Conservation (phyloP, 2,113 vertebrate genomes). For the Copsychus sechellarum region DNA sequence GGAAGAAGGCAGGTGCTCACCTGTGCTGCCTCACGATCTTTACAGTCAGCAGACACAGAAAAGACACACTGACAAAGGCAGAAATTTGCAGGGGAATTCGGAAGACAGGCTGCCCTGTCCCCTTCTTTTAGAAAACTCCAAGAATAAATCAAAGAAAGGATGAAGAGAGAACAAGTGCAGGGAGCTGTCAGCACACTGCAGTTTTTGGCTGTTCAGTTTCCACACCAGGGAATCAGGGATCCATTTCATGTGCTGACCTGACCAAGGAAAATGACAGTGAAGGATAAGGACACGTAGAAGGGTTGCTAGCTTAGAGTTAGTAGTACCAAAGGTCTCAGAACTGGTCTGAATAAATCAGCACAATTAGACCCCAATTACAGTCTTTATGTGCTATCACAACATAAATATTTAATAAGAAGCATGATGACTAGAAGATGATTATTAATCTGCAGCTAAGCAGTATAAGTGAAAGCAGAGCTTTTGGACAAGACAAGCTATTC, state of each 20-base stretch:
- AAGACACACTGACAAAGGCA: not conserved
- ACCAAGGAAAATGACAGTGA: slow-evolving; percentile 1
- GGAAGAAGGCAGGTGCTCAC: slow-evolving; percentile 17
- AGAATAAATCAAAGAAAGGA: slow-evolving; percentile 45
- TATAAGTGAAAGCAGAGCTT: not conserved
- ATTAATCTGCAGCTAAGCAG: slow-evolving; percentile 33
- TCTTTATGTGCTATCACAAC: not conserved
- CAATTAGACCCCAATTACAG: slow-evolving; percentile 24
- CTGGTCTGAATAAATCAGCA: slow-evolving; percentile 44
- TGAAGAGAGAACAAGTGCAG: not conserved
- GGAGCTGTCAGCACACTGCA: not conserved
- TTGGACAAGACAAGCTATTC: not conserved
- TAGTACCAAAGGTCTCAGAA: not conserved
- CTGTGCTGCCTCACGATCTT: not conserved
- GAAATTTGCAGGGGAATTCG: slow-evolving; percentile 1
- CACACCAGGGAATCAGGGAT: slow-evolving; percentile 10
- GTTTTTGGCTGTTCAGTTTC: not conserved
- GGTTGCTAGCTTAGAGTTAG: not conserved
- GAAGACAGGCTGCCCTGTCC: slow-evolving; percentile 7
- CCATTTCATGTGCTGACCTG: not conserved
- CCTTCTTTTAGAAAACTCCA: slow-evolving; percentile 9
- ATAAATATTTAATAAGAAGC: slow-evolving; percentile 46
- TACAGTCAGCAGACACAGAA: slow-evolving; percentile 1
- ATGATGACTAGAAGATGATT: not conserved
- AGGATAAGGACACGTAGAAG: not conserved